Evolutionary conservation across 1,140 invertebrate species (phyloP).

Genomic region (Pogonomyrmex barbatus): DNA sequence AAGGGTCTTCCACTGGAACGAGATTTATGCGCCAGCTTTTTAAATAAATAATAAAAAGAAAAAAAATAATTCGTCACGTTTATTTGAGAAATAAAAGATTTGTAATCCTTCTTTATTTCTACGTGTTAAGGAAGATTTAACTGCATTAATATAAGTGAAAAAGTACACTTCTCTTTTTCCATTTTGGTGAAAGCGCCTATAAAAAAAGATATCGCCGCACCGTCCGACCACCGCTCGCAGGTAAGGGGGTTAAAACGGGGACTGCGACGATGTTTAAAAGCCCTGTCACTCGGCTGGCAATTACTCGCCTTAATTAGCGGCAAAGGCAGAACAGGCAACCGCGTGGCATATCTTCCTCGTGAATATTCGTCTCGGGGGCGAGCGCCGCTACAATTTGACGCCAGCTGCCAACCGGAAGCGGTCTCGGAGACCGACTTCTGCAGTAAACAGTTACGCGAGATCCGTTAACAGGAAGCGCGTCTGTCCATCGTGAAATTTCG

Average conservation of each 20-base stretch:
- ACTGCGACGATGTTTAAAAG: conserved; percentile 46
- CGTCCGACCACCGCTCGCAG: neutral
- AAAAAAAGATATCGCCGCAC: neutral
- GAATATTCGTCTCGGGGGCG: conserved; percentile 58
- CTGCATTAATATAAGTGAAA: neutral
- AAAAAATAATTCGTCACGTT: neutral
- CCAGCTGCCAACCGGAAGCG: conserved; percentile 70
- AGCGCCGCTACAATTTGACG: conserved; percentile 67
- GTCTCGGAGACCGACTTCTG: conserved; percentile 57
- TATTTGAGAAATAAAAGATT: conserved; percentile 3
- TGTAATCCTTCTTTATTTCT: neutral
- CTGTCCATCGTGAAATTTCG: conserved; percentile 51
- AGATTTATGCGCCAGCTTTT: neutral
- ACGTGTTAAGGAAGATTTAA: neutral
- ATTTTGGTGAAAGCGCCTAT: neutral
- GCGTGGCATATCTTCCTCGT: conserved; percentile 59
- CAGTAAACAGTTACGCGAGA: conserved; percentile 63
- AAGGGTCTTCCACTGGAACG: neutral
- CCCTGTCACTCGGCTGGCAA: conserved; percentile 28
- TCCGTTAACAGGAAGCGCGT: conserved; percentile 48
- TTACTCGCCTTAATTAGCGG: conserved; percentile 58
- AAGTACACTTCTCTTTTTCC: neutral
- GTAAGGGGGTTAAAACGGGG: conserved; percentile 26
- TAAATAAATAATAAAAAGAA: neutral
- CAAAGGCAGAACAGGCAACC: conserved; percentile 19